Base-by-base conservation (phyloP, 2,113 vertebrate genomes). In the Tylochromis polylepis region DNA sequence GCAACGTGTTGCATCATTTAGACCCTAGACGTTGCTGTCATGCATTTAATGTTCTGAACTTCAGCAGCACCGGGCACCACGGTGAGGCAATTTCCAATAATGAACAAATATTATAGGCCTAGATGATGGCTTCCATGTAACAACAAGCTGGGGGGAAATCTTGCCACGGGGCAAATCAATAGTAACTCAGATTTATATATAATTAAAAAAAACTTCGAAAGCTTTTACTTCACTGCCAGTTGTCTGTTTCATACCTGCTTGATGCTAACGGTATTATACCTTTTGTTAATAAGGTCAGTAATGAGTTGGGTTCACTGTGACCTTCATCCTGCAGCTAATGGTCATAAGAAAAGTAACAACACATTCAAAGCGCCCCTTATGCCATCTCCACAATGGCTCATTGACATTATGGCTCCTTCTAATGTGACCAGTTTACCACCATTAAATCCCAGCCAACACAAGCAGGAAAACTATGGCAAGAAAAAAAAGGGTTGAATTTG, bases 1-100 rank as follows among this genome's bases (percentile, higher is more conserved):
- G 18, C 81, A 72, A 85, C 11, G 2, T 5, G 51, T 93, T 90
- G 75, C 91, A 89, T 89, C 86, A 93, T 49, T 70, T 36, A 31
- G 16, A 41, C 46, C 6, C 36, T 3, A n/a, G 62, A 34, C 43
- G 51, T 24, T 75, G 15, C 27, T 72, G 46, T 67, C 36, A 4
- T 22, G 34, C 81, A 3, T 81, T 72, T 83, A 60, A 41, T 86
- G 72, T 81, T 85, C 20, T 86, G 41, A 81, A 60, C 3, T 38
- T n/a, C 6, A 59, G 51, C 75, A 57, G 22, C 83, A 57, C 27
- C 81, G 4, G 70, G 49, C 58, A 31, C 57, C 81, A 11, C 27
- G 36, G 15, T 60, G 77, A 85, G 70, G 27, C 72, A 77, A 79
- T 78, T 81, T 38, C 72, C 78, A 82, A 55, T 67, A 8, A 79